Evolutionary conservation across 1,140 invertebrate species (phyloP).

Genomic region (Mesaphorura yosii): DNA sequence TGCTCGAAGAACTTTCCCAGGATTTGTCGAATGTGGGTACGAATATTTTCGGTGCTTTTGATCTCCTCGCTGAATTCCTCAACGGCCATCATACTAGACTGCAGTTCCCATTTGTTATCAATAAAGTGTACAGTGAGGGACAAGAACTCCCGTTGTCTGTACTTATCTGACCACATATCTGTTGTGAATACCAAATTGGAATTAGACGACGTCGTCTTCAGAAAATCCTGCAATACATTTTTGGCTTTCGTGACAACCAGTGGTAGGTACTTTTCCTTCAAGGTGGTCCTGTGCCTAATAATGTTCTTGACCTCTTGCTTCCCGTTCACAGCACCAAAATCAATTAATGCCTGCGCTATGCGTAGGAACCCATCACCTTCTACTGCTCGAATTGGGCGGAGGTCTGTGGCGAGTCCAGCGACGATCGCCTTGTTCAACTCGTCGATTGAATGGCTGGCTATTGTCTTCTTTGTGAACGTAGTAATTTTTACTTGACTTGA

Average conservation of each 20-base stretch:
- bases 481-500: not conserved
- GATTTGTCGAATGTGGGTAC: not conserved
- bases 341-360: constrained; percentile 8
- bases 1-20: not conserved
- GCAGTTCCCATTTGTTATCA: not conserved
- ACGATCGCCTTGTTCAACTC: constrained; percentile 7
- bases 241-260: not conserved
- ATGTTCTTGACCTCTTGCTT: not conserved
- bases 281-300: not conserved
- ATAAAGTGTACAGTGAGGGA: constrained; percentile 14
- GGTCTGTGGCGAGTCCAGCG: constrained; percentile 9
- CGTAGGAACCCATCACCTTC: constrained; percentile 10
- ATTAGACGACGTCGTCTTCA: not conserved
- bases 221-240: not conserved
- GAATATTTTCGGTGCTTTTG: constrained; percentile 11
- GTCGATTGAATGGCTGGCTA: not conserved
- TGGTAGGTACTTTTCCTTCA: not conserved
- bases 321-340: constrained; percentile 16
- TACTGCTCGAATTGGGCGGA: constrained; percentile 10
- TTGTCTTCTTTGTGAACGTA: not conserved
- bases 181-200: constrained; percentile 6
- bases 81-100: not conserved
- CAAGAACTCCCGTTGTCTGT: constrained; percentile 10
- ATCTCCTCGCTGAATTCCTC: constrained; percentile 5
- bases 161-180: constrained; percentile 20